Conservation (phyloP, 2,797 vertebrate genomes). For the Platyrinchus mystaceus region DNA sequence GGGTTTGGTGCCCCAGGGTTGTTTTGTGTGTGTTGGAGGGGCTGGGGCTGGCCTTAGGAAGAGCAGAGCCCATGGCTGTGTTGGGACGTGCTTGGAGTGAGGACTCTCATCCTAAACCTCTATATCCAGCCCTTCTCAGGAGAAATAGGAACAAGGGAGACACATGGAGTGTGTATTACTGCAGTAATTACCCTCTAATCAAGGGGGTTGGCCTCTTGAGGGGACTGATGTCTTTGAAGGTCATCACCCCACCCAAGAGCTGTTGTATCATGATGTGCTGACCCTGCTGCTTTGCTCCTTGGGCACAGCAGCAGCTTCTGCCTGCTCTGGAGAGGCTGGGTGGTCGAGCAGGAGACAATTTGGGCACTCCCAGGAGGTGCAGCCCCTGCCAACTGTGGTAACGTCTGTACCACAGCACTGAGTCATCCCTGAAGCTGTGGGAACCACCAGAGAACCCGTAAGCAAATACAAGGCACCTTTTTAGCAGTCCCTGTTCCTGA, state of each 20-base stretch:
- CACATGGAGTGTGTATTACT: rapidly evolving
- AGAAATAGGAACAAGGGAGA: not conserved
- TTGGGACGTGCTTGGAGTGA: rapidly evolving
- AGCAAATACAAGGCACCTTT: rapidly evolving
- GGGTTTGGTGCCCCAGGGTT: not conserved
- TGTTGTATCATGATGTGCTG: rapidly evolving
- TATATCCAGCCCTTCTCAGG: rapidly evolving
- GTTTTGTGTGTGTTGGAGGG: rapidly evolving
- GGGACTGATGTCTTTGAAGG: rapidly evolving
- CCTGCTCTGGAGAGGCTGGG: not conserved
- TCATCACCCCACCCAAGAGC: not conserved
- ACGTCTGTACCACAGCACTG: rapidly evolving
- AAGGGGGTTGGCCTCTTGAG: rapidly evolving
- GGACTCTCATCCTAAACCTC: not conserved
- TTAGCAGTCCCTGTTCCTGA: not conserved
- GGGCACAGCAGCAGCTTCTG: not conserved
- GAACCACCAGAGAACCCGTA: not conserved
- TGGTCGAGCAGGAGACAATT: rapidly evolving
- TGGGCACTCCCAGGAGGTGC: rapidly evolving
- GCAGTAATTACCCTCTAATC: rapidly evolving
- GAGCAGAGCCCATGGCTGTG: not conserved
- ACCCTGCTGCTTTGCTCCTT: not conserved
- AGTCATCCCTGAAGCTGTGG: not conserved
- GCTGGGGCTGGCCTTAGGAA: rapidly evolving
- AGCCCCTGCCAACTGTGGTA: not conserved